These are phyloP conservation scores for Psococerastis gibbosa DNA, from an alignment of 2,888 invertebrate genomes.

Conservation along the genomic window DNA sequence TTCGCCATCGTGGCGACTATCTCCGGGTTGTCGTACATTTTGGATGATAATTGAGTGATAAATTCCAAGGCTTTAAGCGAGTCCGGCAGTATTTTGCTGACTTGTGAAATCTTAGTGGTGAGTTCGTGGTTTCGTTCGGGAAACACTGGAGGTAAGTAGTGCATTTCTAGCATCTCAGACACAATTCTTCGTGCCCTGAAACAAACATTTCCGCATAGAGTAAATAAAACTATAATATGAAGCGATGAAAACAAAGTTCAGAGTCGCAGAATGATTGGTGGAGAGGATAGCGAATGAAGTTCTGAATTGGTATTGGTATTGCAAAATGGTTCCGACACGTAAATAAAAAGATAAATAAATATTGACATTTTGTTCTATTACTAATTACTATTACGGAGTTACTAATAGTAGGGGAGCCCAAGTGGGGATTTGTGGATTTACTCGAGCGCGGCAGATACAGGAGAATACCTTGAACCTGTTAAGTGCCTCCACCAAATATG, in stretches of 20 bases:
- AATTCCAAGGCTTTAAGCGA: constrained; percentile 82
- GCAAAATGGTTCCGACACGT: too few relatives aligned
- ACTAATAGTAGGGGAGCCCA: too few relatives aligned
- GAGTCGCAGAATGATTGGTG: too few relatives aligned
- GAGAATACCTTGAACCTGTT: too few relatives aligned
- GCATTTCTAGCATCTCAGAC: constrained; percentile 70
- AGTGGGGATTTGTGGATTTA: too few relatives aligned
- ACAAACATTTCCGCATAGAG: too few relatives aligned
- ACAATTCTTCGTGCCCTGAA: constrained; percentile 57
- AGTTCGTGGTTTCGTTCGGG: constrained; percentile 54
- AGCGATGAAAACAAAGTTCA: background rate
- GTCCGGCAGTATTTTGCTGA: constrained; percentile 63
- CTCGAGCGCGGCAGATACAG: too few relatives aligned
- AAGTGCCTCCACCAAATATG: too few relatives aligned
- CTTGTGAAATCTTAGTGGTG: constrained; percentile 23
- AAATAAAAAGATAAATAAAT: too few relatives aligned
- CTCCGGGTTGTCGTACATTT: constrained; percentile 51
- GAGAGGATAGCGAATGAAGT: background rate
- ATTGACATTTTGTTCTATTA: too few relatives aligned
- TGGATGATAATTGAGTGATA: constrained; percentile 58
- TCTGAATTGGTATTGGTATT: too few relatives aligned
- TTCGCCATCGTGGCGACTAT: constrained; percentile 42
- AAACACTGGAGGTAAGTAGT: constrained; percentile 42
- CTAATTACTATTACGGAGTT: too few relatives aligned
- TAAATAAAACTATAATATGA: constrained; percentile 7